Conservation (phyloP, 2,113 vertebrate species). For the Addax nasomaculatus region DNA sequence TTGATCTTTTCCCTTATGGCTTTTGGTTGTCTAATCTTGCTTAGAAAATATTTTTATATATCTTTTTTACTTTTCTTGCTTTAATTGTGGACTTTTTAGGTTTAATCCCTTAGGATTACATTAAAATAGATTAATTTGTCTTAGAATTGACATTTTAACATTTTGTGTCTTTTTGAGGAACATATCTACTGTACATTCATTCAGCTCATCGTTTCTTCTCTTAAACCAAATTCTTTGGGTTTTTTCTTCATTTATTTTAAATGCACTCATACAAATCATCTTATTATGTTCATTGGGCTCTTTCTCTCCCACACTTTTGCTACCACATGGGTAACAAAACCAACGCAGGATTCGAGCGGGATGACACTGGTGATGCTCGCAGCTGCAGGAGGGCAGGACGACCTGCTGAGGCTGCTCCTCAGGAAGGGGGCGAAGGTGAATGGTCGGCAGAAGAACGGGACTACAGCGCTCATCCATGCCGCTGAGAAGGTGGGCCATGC, state of each 20-base stretch:
- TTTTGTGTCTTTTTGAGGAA: neutral
- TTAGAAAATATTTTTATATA: neutral
- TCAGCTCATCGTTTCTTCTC: neutral
- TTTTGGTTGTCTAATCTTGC: neutral
- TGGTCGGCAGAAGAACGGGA: conserved; percentile 92
- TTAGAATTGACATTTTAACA: neutral
- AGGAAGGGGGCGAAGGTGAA: conserved; percentile 95
- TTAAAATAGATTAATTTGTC: neutral
- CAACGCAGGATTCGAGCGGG: conserved; percentile 90
- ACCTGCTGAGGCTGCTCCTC: conserved; percentile 92
- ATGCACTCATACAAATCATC: neutral
- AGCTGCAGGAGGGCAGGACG: conserved; percentile 94
- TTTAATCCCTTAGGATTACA: neutral
- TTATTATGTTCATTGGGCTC: neutral
- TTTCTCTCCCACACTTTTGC: neutral
- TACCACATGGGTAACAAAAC: neutral
- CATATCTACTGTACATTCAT: neutral
- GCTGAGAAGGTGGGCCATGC: conserved; percentile 90
- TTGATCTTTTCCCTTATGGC: neutral
- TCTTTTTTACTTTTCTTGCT: neutral
- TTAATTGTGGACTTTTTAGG: neutral
- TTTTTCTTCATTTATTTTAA: neutral
- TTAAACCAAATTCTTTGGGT: neutral
- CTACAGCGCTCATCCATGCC: conserved; percentile 94
- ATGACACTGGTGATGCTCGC: conserved; percentile 97